Evolutionary conservation across 1,140 invertebrate species (phyloP).

Genomic region (Alviniconcha marisindica): DNA sequence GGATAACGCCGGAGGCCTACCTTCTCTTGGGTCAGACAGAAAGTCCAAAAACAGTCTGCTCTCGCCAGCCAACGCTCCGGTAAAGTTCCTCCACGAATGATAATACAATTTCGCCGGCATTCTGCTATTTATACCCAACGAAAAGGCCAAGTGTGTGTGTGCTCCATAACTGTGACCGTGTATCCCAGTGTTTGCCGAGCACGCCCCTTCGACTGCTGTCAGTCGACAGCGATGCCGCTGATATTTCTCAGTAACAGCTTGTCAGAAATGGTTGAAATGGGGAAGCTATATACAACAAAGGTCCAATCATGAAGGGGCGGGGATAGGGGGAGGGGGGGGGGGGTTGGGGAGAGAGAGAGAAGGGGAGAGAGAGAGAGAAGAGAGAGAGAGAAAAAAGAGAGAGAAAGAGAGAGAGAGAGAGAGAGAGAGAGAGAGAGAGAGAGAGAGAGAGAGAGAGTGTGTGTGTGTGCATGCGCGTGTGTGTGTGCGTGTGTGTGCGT

Average conservation of each 20-base stretch:
- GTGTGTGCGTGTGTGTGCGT: background rate
- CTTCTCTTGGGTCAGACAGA: too few relatives aligned
- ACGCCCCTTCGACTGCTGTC: background rate
- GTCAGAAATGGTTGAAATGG: background rate
- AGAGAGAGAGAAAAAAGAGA: background rate
- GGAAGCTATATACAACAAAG: too few relatives aligned
- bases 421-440: constrained; percentile 27
- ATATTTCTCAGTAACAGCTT: background rate
- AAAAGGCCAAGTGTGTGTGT: too few relatives aligned
- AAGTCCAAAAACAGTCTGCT: too few relatives aligned
- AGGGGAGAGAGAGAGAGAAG: background rate
- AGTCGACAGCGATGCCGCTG: background rate
- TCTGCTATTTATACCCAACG: background rate
- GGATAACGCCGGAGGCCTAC: too few relatives aligned
- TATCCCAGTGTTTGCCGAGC: background rate
- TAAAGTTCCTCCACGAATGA: background rate
- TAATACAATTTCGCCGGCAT: background rate
- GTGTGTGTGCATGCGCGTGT: background rate
- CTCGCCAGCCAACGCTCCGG: background rate
- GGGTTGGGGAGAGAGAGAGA: too few relatives aligned
- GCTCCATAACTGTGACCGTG: too few relatives aligned
- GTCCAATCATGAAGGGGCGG: background rate
- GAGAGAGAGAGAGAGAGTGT: background rate
- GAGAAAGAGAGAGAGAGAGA: background rate
- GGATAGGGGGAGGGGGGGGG: too few relatives aligned